phyloP scores from a whole-genome alignment of 2,888 invertebrate genomes.

The Anorthoa munda region DNA sequence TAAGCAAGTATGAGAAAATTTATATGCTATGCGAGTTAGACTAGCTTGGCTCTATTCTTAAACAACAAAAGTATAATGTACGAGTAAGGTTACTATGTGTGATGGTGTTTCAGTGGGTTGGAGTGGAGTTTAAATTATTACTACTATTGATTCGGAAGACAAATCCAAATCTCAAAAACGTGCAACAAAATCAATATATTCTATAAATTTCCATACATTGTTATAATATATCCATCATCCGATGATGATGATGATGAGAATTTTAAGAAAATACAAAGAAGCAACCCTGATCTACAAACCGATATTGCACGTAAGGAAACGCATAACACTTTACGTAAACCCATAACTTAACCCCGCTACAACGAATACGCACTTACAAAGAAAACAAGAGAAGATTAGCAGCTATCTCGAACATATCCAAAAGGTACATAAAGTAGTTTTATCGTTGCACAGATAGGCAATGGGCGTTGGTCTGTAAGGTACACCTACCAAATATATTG shows the following conservation, averaged over 20 bases:
- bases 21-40: too few species aligned
- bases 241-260: too few species aligned
- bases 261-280: neutral
- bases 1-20: too few species aligned
- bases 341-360: slow-evolving; percentile 14
- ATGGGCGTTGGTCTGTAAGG: slow-evolving; percentile 77
- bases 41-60: too few species aligned
- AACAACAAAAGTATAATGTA: too few species aligned
- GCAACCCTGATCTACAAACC: neutral
- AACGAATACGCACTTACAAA: slow-evolving; percentile 37
- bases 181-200: neutral
- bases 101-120: too few species aligned
- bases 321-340: slow-evolving; percentile 25
- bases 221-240: too few species aligned
- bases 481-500: slow-evolving; percentile 80
- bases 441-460: slow-evolving; percentile 71
- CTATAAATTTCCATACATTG: too few species aligned
- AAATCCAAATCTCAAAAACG: neutral
- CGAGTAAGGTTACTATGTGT: too few species aligned
- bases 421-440: slow-evolving; percentile 75
- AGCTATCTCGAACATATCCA: slow-evolving; percentile 58
- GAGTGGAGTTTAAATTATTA: too few species aligned
- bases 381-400: slow-evolving; percentile 61
- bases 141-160: too few species aligned
- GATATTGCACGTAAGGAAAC: slow-evolving; percentile 1